Conservation (phyloP, 2,113 vertebrate genomes). For the Silurus asotus region DNA sequence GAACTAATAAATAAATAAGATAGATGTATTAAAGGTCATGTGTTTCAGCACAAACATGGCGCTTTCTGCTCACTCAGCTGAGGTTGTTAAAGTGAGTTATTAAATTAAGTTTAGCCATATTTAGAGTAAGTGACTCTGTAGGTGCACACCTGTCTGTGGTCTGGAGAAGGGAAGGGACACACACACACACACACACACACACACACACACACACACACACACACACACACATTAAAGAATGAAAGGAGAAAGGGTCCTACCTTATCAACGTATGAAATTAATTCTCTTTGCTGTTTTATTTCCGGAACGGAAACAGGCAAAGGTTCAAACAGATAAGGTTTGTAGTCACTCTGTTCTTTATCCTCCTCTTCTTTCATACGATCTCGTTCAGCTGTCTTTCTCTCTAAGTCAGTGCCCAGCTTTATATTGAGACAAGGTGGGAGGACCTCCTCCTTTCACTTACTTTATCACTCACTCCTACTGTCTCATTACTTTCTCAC, state of each 20-base stretch:
- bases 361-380: background rate
- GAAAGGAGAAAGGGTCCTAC: constrained; percentile 40
- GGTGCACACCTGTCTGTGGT: constrained; percentile 44
- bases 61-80: background rate
- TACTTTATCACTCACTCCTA: constrained; percentile 26
- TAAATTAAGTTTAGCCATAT: no score
- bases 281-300: constrained; percentile 32
- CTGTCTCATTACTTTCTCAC: constrained; percentile 28
- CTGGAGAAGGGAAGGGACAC: background rate
- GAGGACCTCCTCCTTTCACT: constrained; percentile 35
- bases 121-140: background rate
- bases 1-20: background rate
- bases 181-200: background rate
- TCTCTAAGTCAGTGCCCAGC: background rate
- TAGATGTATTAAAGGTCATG: background rate
- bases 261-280: constrained; percentile 38
- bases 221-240: constrained; percentile 9
- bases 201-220: constrained; percentile 25
- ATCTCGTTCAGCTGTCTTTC: constrained; percentile 32
- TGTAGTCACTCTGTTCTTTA: background rate
- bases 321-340: constrained; percentile 7
- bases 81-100: background rate
- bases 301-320: constrained; percentile 33
- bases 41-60: background rate
- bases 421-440: constrained; percentile 44